Conservation (phyloP, 2,888 invertebrate genomes). For the Helicoverpa assulta region DNA sequence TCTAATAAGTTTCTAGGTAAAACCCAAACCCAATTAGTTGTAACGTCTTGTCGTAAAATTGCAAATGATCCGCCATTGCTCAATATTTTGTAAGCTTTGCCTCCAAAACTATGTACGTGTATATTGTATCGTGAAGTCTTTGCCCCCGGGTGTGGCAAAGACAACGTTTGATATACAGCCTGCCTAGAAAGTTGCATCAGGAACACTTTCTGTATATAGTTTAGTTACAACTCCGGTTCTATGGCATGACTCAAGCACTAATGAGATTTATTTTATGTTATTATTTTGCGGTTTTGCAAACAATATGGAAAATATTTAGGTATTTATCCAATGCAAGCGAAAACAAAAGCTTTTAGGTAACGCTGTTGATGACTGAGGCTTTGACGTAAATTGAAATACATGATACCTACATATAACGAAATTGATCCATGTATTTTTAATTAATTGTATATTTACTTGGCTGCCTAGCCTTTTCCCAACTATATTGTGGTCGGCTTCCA, state of each 20-base stretch:
- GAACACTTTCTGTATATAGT: conserved; percentile 20
- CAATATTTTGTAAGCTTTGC: conserved; percentile 20
- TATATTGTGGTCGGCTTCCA: too few relatives aligned
- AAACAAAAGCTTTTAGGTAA: too few relatives aligned
- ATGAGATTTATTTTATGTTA: neutral
- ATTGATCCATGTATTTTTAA: too few relatives aligned
- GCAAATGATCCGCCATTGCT: conserved; percentile 10
- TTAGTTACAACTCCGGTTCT: conserved; percentile 7
- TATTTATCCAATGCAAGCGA: too few relatives aligned
- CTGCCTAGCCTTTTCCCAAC: too few relatives aligned
- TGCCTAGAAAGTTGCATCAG: conserved; percentile 32
- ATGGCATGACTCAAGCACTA: neutral
- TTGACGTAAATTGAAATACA: too few relatives aligned
- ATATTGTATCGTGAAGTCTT: conserved; percentile 16
- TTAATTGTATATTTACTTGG: too few relatives aligned
- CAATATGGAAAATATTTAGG: neutral
- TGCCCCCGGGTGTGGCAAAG: conserved; percentile 20
- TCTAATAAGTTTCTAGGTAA: neutral
- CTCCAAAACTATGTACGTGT: conserved; percentile 2
- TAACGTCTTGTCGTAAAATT: neutral
- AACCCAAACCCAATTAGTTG: neutral
- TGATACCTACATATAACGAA: too few relatives aligned
- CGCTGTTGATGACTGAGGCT: too few relatives aligned
- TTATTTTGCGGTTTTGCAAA: conserved; percentile 13
- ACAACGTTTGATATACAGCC: conserved; percentile 17